Conservation (phyloP, 2,888 invertebrate genomes). For the Parnassius glacialis region DNA sequence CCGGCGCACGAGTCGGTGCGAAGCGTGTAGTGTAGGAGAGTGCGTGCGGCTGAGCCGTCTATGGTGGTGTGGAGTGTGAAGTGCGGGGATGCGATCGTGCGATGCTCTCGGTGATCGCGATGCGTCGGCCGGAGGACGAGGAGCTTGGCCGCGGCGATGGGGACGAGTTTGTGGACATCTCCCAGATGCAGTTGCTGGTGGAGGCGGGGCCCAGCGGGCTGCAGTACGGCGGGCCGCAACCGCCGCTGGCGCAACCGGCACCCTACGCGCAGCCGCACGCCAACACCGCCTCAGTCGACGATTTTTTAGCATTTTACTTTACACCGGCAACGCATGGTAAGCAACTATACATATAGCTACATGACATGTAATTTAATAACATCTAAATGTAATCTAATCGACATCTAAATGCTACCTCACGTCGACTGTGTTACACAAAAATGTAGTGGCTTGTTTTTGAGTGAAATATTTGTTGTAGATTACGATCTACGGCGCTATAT, state of each 20-base stretch:
- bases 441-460: background rate
- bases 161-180: constrained; percentile 91
- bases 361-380: constrained; percentile 15
- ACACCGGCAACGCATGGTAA: constrained; percentile 83
- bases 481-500: background rate
- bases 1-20: constrained; percentile 44
- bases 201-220: constrained; percentile 79
- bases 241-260: constrained; percentile 72
- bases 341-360: constrained; percentile 28
- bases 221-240: constrained; percentile 73
- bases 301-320: constrained; percentile 88
- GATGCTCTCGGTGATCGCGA: constrained; percentile 84
- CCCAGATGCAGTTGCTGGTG: constrained; percentile 89
- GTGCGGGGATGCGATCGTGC: constrained; percentile 76
- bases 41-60: constrained; percentile 44
- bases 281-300: constrained; percentile 85
- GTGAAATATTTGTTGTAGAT: background rate
- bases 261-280: constrained; percentile 61
- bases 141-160: constrained; percentile 75
- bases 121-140: constrained; percentile 88
- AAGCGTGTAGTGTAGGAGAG: constrained; percentile 41
- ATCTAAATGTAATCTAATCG: constrained; percentile 1
- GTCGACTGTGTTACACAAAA: background rate
- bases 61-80: constrained; percentile 57
- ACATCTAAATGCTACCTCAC: background rate